Base-by-base conservation (phyloP, 2,888 invertebrate species). In the Metellina segmentata region DNA sequence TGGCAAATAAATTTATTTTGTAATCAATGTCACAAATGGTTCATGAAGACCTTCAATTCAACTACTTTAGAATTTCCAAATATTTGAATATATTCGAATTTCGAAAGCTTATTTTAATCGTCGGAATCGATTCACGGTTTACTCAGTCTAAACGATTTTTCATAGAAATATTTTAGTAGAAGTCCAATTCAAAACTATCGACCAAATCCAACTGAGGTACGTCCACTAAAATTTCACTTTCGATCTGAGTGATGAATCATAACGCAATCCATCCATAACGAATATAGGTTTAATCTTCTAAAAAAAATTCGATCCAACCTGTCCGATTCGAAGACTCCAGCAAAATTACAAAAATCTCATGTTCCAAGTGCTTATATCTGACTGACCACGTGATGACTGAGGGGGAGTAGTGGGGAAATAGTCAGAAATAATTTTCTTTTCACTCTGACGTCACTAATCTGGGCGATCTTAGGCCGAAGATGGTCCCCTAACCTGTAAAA, bases 401-500 rank as follows among this genome's bases (percentile, higher is more conserved):
- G 34, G 19, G 74, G 34, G 34, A 48, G 49, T 16, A 52, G 72
- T 19, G 20, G 52, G 81, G 19, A n/a, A 48, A 74, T 19, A 49
- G 69, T 78, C 51, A 20, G 19, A 13, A 79, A 81, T 19, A 70
- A 70, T 61, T 13, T 71, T 75, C 19, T 89, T 82, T 52, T 74
- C 20, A 11, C n/a, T 49, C n/a, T 86, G 85, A 90, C 86, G 81
- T 86, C 85, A 82, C 75, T 53, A 70, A 78, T 69, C 69, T 48
- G 48, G 34, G n/a, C 52, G 77, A 51, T 61, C 16, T 61, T 61
- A 7, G 61, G 6, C 71, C 9, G 77, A 86, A 81, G 90, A 91
- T 86, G 90, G 90, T 90, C 90, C 90, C 90, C 82, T 86, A 86
- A 91, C 86, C 90, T 86, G 70, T 49, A 82, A 81, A 85, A 61